phyloP scores from a whole-genome alignment of 2,113 vertebrate genomes.

The Gallinago media region DNA sequence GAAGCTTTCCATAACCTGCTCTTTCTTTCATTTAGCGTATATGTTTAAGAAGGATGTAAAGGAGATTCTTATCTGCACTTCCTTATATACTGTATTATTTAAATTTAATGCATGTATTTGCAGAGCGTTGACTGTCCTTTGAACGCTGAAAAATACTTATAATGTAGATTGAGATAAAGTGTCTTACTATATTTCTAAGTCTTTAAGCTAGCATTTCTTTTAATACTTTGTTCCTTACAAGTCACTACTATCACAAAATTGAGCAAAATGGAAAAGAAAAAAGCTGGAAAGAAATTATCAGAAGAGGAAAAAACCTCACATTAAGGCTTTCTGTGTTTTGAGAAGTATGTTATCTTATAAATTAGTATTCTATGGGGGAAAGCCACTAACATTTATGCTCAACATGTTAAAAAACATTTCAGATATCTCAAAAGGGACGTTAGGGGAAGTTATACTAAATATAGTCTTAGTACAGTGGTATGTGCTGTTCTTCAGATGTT shows the following conservation, averaged over 20 bases:
- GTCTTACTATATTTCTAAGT: background rate
- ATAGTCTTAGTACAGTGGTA: background rate
- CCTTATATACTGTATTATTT: background rate
- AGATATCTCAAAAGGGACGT: background rate
- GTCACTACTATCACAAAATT: background rate
- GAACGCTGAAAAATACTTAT: background rate
- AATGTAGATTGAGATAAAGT: background rate
- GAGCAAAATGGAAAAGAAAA: background rate
- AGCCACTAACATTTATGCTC: background rate
- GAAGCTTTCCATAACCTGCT: background rate
- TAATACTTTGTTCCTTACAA: background rate
- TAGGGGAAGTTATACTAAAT: background rate
- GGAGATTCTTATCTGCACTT: background rate
- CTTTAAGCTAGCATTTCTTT: background rate
- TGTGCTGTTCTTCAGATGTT: background rate
- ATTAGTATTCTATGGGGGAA: background rate
- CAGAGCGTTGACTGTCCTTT: background rate
- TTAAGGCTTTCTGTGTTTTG: background rate
- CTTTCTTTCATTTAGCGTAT: background rate
- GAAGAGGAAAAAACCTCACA: background rate
- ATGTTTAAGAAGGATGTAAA: background rate
- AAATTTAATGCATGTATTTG: background rate
- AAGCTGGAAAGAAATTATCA: background rate
- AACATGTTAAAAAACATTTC: background rate
- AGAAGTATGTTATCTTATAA: constrained; percentile 8